Evolutionary conservation across 2,888 invertebrate species (phyloP), one percentile per base, ranked within the genome.

Genomic region (Lasioglossum marginatum): DNA sequence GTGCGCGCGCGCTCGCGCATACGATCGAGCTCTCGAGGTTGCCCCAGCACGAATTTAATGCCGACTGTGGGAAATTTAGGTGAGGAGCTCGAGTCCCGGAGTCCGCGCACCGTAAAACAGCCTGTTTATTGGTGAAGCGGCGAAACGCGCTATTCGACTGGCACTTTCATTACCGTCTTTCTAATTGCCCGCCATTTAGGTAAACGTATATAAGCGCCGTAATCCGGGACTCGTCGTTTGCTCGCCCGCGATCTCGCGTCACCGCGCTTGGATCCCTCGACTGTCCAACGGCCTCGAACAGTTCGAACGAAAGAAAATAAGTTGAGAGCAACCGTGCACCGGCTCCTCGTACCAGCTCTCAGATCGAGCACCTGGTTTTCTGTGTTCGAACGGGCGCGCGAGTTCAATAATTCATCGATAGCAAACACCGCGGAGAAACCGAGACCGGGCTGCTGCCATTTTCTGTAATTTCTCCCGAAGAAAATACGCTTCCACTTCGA

Each of bases 141-240:
- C 90, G 92, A 92, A 93, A 91, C 89, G 89, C 92, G 90, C 91
- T 91, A 92, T 93, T 91, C 93, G 89, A 93, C 93, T 94, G 94
- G 91, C 93, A 94, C 93, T 94, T 94, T 94, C 93, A 94, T 94
- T 94, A 92, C 93, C 90, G 92, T 94, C 92, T 92, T 94, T 94
- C 94, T 94, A 94, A 94, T 94, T 94, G 93, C 93, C 93, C 91
- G 92, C 92, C 92, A 90, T 93, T 92, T 91, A 92, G 92, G 91
- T 91, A 91, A 93, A 92, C 92, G 89, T 88, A 85, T 87, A 87
- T 85, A 91, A 87, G 88, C 86, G 82, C 87, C 82, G 90, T 87
- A 88, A 90, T 90, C 87, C 89, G 74, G 84, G 84, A 83, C 84
- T 86, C 87, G 89, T 86, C 90, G 85, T 88, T 90, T 74, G 79